A percentile compares a stretch with the other conserved stretches of the same genome.
Evolutionary conservation across 2,797 vertebrate species (phyloP).

Genomic region (Microctenopoma stevenorrisi): DNA sequence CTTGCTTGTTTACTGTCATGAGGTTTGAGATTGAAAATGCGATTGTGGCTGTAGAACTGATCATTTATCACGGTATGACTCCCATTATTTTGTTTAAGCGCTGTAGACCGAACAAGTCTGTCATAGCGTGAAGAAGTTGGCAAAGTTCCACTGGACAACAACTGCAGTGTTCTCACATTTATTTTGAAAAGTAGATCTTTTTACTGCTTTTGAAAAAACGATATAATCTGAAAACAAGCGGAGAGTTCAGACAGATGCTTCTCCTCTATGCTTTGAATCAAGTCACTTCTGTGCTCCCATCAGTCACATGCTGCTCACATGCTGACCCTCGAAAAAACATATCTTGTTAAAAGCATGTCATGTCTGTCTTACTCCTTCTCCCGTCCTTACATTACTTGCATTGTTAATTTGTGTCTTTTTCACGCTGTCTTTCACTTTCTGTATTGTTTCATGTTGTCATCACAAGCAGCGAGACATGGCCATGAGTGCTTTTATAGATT

Average conservation of each 20-base stretch:
- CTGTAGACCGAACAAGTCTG: neutral
- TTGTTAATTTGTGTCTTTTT: conserved; percentile 32
- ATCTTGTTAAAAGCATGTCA: conserved; percentile 39
- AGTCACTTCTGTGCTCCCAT: conserved; percentile 19
- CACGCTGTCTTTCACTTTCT: conserved; percentile 14
- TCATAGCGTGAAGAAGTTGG: neutral
- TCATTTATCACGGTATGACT: too few species aligned
- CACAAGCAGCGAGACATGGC: conserved; percentile 40
- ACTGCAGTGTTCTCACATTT: neutral
- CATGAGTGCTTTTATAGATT: conserved; percentile 49
- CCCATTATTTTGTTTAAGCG: neutral
- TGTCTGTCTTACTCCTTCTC: conserved; percentile 31
- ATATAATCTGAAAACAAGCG: neutral
- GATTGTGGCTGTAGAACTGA: neutral
- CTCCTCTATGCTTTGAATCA: conserved; percentile 28
- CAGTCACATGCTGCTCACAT: conserved; percentile 24
- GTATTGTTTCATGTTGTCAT: conserved; percentile 31
- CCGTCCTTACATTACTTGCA: conserved; percentile 13
- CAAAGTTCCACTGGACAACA: neutral
- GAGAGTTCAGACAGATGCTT: conserved; percentile 26
- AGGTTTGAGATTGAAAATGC: neutral
- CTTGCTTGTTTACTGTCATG: neutral
- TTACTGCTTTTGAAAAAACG: neutral
- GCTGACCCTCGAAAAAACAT: conserved; percentile 46
- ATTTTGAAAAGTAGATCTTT: too few species aligned